Base-by-base conservation (phyloP, 2,888 invertebrate species). In the Deroplatys truncata region DNA sequence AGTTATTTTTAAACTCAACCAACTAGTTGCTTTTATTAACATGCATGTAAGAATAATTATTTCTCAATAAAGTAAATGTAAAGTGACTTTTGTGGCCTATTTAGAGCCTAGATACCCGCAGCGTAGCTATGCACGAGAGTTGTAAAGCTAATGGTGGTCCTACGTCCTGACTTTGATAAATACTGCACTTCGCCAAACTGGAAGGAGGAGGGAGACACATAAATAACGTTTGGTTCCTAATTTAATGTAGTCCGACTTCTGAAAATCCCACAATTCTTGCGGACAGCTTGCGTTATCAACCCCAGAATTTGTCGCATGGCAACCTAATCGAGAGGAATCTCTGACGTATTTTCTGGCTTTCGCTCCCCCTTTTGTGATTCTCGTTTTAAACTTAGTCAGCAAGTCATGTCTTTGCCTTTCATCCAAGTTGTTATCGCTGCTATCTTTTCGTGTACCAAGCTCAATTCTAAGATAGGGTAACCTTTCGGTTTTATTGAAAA, bases 301-400 rank as follows among this genome's bases (percentile, higher is more conserved):
- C 56, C 56, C 7, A 72, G 56, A 72, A 72, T 72, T 72, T 72
- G 56, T 72, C 56, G 56, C 56, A 72, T 72, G 56, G 56, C 56
- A 31, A 15, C 85, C 85, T 85, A 85, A 85, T 85, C 85, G 31
- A 86, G 72, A 72, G 13, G 72, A 20, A 86, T 56, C 28, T 86
- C 28, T 28, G 25, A 49, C 86, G 28, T 72, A 29, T n/a, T 72
- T 72, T 8, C 43, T 43, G 43, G 29, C 72, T 72, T 28, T 72
- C 72, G 13, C 29, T 86, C 28, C 49, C 85, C n/a, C 85, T 85
- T 85, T 35, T 25, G 20, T 72, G 56, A n/a, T 72, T 72, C 56
- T 35, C 85, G 7, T 49, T 85, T 85, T 35, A 85, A 15, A 86
- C 86, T 86, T 43, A 86, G 86, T 86, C 86, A 86, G 86, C 86